Percentiles rank a stretch among this genome's conserved stretches.
These are phyloP conservation scores for Gallirallus australis DNA, from an alignment of 2,797 vertebrate genomes.

Conservation along the genomic window DNA sequence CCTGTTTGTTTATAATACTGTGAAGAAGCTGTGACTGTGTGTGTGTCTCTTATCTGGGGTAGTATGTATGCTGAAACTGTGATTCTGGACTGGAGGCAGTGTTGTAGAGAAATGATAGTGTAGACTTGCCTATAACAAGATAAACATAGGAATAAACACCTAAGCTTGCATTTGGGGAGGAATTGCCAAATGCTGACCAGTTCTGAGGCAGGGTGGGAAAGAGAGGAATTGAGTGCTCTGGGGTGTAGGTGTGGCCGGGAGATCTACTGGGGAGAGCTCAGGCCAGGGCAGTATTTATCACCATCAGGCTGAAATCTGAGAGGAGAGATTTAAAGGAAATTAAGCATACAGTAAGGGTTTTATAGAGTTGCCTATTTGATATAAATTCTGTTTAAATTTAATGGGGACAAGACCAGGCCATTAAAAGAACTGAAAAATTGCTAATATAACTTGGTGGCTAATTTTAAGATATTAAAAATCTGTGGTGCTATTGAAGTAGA, in stretches of 20 bases:
- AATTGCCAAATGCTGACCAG: not conserved
- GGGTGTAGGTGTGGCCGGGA: not conserved
- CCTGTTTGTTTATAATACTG: not conserved
- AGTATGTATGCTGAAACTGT: not conserved
- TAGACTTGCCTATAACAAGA: not conserved
- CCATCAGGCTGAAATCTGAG: not conserved
- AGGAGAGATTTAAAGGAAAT: not conserved
- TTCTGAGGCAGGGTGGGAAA: not conserved
- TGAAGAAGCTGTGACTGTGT: not conserved
- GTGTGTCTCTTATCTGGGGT: not conserved
- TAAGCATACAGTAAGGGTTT: not conserved
- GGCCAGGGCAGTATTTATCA: not conserved
- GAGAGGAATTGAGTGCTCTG: not conserved
- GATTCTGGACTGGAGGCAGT: not conserved
- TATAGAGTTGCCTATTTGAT: not conserved
- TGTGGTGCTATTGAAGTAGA: slow-evolving; percentile 13
- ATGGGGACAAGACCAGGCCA: not conserved
- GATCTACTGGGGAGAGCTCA: not conserved
- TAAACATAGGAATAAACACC: not conserved
- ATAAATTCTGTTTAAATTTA: slow-evolving; percentile 5
- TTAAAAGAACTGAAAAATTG: slow-evolving; percentile 36
- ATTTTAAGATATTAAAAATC: slow-evolving; percentile 39
- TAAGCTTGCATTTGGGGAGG: not conserved
- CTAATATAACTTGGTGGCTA: slow-evolving; percentile 21
- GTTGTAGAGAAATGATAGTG: not conserved